These are phyloP conservation scores for Stegostoma tigrinum DNA, from an alignment of 2,113 vertebrate species.

Conservation along the genomic window DNA sequence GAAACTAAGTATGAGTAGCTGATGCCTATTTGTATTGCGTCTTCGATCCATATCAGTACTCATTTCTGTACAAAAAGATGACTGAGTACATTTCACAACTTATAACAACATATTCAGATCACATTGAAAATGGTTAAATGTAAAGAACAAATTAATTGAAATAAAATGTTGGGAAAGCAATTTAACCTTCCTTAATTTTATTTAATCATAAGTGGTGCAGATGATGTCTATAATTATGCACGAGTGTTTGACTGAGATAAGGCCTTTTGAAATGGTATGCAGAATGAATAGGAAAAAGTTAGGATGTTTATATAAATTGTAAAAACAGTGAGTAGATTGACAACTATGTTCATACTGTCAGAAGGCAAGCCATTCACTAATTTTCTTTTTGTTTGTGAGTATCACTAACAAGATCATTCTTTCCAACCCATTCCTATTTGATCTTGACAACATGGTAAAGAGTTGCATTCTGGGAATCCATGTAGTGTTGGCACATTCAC, in stretches of 20 bases:
- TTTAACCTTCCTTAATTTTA: not conserved
- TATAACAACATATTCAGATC: not conserved
- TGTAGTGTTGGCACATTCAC: no score
- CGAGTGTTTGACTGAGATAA: not conserved
- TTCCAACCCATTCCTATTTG: no score
- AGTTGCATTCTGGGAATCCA: no score
- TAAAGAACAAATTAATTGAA: not conserved
- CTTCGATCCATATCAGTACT: not conserved
- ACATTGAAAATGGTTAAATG: not conserved
- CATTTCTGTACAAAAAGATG: not conserved
- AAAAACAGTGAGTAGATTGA: not conserved
- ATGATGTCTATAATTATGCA: not conserved
- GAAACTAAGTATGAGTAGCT: not conserved
- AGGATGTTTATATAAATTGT: not conserved
- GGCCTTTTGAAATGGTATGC: not conserved
- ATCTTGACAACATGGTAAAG: no score
- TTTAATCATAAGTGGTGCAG: not conserved
- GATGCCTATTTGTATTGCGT: not conserved
- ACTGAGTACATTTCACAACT: not conserved
- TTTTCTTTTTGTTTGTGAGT: no score
- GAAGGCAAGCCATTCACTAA: not conserved
- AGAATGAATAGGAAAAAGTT: not conserved
- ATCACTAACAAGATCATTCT: no score
- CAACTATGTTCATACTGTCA: not conserved
- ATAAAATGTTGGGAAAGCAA: not conserved